Base-by-base conservation (phyloP, 2,113 vertebrate genomes). In the Aviceda subcristata region DNA sequence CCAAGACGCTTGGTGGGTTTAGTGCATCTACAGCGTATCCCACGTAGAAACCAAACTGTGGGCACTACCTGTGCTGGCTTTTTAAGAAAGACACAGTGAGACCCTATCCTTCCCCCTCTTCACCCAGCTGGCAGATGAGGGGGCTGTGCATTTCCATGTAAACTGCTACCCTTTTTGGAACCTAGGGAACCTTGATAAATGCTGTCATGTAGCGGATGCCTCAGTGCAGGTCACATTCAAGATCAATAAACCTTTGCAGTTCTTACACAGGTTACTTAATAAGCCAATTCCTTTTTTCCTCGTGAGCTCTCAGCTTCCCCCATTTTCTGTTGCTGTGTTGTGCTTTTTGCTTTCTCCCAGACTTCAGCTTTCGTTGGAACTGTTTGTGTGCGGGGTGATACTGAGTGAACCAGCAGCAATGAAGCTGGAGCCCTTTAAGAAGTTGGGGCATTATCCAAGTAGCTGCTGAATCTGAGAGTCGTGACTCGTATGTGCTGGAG, bases 391-490 rank as follows among this genome's bases (percentile, higher is more conserved):
- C 0, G 0, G 8, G 7, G 12, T 16, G 45, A 20, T 18, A 7
- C 29, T 4, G 22, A 71, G 43, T 8, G 30, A 41, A 53, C 10
- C 10, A 20, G 69, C 74, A 73, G 45, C 79, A 67, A 3, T 22
- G 39, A 68, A 41, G 41, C n/a, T 1, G 16, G 89, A 92, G 91
- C 69, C 73, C 86, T 95, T 94, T 92, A 95, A 97, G 95, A 75
- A 90, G 34, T 0, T 48, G 74, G 89, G 86, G 95, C 73, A 72
- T 89, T 81, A 53, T 87, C 95, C 86, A 92, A 94, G 88, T 86
- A 38, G 91, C 86, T 92, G 86, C 92, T 68, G 91, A 68, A 76
- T 95, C 57, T 24, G 91, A n/a, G 82, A 93, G 86, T 15, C 53
- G 45, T 92, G 89, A 76, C 69, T 89, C 0, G 13, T n/a, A 18